phyloP scores from a whole-genome alignment of 2,888 invertebrate species.

The Prosapia bicincta region DNA sequence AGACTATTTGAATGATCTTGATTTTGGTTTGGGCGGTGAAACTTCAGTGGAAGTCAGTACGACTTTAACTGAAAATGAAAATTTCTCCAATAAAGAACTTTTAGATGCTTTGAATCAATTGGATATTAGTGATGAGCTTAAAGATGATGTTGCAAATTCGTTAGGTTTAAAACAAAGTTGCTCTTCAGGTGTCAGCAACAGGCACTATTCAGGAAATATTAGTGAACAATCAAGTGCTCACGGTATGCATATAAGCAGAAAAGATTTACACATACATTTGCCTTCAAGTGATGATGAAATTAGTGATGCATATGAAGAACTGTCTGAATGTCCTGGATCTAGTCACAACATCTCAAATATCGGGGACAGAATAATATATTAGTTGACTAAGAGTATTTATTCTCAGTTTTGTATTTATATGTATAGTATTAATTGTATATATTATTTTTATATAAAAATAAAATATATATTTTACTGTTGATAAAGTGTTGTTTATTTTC shows the following conservation, averaged over 20 bases:
- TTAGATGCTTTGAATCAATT: slow-evolving; percentile 22
- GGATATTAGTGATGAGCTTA: slow-evolving; percentile 11
- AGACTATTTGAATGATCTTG: slow-evolving; percentile 42
- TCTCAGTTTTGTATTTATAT: neutral
- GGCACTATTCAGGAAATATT: neutral
- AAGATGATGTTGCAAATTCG: slow-evolving; percentile 15
- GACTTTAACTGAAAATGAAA: neutral
- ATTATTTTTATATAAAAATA: neutral
- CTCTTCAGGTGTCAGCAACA: neutral
- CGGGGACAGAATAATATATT: neutral
- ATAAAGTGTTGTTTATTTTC: too few relatives aligned
- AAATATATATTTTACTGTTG: neutral
- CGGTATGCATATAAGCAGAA: neutral
- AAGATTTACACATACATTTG: slow-evolving; percentile 7
- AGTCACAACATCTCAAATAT: slow-evolving; percentile 4
- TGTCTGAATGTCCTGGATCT: slow-evolving; percentile 25
- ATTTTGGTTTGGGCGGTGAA: slow-evolving; percentile 39
- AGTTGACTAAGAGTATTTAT: neutral
- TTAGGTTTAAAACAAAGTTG: neutral
- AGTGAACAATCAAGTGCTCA: neutral
- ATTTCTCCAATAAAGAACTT: slow-evolving; percentile 13
- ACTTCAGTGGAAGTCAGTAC: neutral
- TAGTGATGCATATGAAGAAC: slow-evolving; percentile 39
- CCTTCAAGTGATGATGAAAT: slow-evolving; percentile 31
- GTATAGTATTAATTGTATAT: neutral